Evolutionary conservation across 2,113 vertebrate species (phyloP), one percentile per base, ranked within the genome.

Genomic region (Colinus virginianus): DNA sequence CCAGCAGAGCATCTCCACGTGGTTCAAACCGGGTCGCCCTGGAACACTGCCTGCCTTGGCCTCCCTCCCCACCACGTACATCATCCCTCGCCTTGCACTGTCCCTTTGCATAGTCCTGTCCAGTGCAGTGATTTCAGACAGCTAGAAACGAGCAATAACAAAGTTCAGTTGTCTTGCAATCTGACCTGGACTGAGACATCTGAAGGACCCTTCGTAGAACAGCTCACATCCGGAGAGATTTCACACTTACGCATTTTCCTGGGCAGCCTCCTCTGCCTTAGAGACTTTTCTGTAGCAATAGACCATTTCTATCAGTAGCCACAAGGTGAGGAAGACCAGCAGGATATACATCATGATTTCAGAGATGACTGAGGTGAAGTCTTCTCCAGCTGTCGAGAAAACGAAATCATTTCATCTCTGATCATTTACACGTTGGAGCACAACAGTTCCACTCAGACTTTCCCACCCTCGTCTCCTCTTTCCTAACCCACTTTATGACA

Each of bases 281-380:
- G 99, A 98, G 96, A 99, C 99, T 96, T 99, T 99, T 94, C 98
- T 98, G 98, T 99, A 99, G 98, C 99, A 99, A 97, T 99, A 99
- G 76, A 99, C 96, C 98, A 99, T 99, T 96, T 99, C 99, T 14
- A 99, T 97, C 96, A 99, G 97, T 43, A 99, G 98, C 99, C 99
- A 99, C 81, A 98, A 95, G 53, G 99, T 99, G 93, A 99, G 98
- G 97, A 98, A 99, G 84, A 99, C 98, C 96, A 99, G 98, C 70
- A 99, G 97, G 88, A 99, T 98, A 51, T 99, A 99, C 99, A 99
- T 99, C 99, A 99, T 99, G 85, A 99, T 99, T 97, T 99, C 98
- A 3, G 99, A 99, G 97, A 99, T 98, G 92, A 99, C 95, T 0
- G 99, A 98, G 7, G 99, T 98, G 86, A 97, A 89, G 94, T 99